A percentile compares a stretch with the other conserved stretches of the same genome.
Evolutionary conservation across 2,888 invertebrate genomes (phyloP).

Genomic region (Acronicta alni): DNA sequence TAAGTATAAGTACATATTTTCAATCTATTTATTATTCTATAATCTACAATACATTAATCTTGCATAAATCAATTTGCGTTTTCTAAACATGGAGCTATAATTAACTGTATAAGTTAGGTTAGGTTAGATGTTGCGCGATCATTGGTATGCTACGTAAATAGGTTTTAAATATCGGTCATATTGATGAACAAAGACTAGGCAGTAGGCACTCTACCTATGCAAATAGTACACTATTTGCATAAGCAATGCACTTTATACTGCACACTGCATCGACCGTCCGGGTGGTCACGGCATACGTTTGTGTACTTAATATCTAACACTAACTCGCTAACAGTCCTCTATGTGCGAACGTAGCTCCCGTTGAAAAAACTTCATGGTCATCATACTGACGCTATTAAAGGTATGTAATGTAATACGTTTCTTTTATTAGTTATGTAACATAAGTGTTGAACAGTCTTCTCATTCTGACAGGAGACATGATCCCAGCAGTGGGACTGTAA

Average conservation of each 20-base stretch:
- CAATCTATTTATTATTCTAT: no score
- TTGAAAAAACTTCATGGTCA: constrained; percentile 1
- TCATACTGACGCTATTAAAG: neutral
- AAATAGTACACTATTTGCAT: constrained; percentile 9
- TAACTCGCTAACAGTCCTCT: constrained; percentile 10
- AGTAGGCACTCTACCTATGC: neutral
- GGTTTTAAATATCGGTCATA: constrained; percentile 8
- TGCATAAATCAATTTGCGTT: no score
- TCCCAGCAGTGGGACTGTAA: no score
- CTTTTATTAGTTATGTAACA: no score
- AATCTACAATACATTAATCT: no score
- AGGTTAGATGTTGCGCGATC: no score
- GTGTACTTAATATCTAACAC: constrained; percentile 10
- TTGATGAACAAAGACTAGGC: neutral
- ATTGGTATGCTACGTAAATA: constrained; percentile 13
- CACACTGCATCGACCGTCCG: constrained; percentile 11
- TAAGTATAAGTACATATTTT: no score
- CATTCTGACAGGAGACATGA: no score
- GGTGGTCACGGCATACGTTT: neutral
- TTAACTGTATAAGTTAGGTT: no score
- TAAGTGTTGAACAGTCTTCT: no score
- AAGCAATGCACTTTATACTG: constrained; percentile 6
- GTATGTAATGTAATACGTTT: no score
- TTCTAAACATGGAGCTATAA: no score
- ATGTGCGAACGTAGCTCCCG: constrained; percentile 1